Base-by-base conservation (phyloP, 1,140 invertebrate genomes). In the Drosophila lowei region DNA sequence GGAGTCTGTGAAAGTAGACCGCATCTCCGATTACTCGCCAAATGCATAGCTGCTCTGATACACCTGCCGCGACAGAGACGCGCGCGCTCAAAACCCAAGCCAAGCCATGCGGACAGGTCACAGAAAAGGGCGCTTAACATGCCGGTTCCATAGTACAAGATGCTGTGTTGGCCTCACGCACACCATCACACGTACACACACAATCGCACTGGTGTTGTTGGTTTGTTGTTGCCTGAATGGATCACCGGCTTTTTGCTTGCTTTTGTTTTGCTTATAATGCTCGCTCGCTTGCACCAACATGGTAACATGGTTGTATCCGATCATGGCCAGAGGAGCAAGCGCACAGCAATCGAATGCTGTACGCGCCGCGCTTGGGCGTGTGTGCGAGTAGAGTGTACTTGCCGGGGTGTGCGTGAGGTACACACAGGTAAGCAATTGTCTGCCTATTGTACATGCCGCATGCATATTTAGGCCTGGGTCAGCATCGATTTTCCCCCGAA, bases 241-340 rank as follows among this genome's bases (percentile, higher is more conserved):
- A 86, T 88, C 83, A 88, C 83, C 83, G 83, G 83, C 83, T 86
- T 86, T 88, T 86, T 86, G 79, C 77, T 88, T 70, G 74, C 52
- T 76, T 57, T 84, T 84, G 74, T 79, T 77, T 85, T 80, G 77
- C 86, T 86, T 81, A 73, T 77, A 57, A 44, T 48, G 75, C 74
- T 42, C 28, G 63, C 84, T 76, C 78, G 18, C 77, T 85, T 72
- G 57, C 78, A 63, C 83, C 38, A 28, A 38, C 62, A 76, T 34
- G 48, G 41, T 55, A 21, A 49, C 23, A 58, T 59, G 58, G 54
- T 56, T 56, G 41, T 44, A 56, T 41, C 46, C 70, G 71, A 64
- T 68, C 65, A 44, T 65, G 54, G 47, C 28, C 47, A 58, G 55
- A 49, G 46, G 34, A 65, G 63, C 48, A 25, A 38, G 34, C 34